phyloP scores from a whole-genome alignment of 2,888 invertebrate species.

The Dynastes hyllus region DNA sequence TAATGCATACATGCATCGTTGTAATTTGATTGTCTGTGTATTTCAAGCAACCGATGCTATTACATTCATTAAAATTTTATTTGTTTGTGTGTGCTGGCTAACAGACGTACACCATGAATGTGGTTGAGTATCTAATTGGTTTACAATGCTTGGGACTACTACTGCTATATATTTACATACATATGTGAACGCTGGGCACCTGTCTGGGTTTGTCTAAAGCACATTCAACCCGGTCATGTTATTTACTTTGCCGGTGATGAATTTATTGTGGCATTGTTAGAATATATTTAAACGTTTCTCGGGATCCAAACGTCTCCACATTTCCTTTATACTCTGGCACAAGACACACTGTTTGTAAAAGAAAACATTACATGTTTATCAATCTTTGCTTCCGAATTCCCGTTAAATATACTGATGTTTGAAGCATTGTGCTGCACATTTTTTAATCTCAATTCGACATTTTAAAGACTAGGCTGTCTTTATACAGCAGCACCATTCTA shows the following conservation, averaged over 20 bases:
- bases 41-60: conserved; percentile 24
- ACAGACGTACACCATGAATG: conserved; percentile 26
- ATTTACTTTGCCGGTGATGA: conserved; percentile 36
- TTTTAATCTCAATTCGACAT: no score
- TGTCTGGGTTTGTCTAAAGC: conserved; percentile 42
- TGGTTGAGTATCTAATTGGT: conserved; percentile 28
- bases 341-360: not conserved
- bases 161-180: conserved; percentile 41
- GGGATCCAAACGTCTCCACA: conserved; percentile 1
- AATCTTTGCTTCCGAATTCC: not conserved
- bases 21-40: conserved; percentile 17
- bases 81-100: conserved; percentile 8
- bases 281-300: conserved; percentile 40
- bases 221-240: conserved; percentile 42
- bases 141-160: conserved; percentile 40
- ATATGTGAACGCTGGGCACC: conserved; percentile 32
- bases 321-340: conserved; percentile 5
- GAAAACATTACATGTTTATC: not conserved
- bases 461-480: no score
- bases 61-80: conserved; percentile 44
- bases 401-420: not conserved
- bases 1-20: conserved; percentile 2
- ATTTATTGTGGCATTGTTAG: conserved; percentile 44
- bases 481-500: no score
- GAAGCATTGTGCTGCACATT: no score